Percentiles rank a stretch among this genome's conserved stretches.
Conservation (phyloP, 2,113 vertebrate species). For the Ornithorhynchus anatinus region DNA sequence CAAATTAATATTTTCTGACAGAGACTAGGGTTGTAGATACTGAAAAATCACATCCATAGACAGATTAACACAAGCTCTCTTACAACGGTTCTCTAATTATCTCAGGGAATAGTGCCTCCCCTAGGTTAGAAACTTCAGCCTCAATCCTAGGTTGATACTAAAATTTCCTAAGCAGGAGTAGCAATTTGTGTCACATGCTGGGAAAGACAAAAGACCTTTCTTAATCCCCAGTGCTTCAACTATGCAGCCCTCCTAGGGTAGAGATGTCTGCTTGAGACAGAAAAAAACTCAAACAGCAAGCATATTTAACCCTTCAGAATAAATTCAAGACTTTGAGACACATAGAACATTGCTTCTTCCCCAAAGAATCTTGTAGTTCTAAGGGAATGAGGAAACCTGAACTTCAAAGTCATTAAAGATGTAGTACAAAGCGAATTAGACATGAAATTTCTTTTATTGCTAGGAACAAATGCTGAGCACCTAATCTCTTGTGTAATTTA, state of each 20-base stretch:
- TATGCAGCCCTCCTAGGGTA: neutral
- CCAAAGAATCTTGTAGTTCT: slow-evolving; percentile 23
- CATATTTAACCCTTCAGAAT: slow-evolving; percentile 24
- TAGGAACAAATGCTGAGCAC: slow-evolving; percentile 16
- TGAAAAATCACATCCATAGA: slow-evolving; percentile 38
- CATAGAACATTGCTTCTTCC: neutral
- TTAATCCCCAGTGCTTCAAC: no score
- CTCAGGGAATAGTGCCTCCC: slow-evolving; percentile 39
- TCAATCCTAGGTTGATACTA: neutral
- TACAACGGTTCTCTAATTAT: slow-evolving; percentile 50
- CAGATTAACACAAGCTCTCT: slow-evolving; percentile 49
- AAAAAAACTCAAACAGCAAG: slow-evolving; percentile 35
- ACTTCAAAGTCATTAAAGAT: slow-evolving; percentile 55
- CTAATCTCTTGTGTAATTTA: slow-evolving; percentile 35
- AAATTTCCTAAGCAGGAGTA: slow-evolving; percentile 38
- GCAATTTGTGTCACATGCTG: slow-evolving; percentile 36
- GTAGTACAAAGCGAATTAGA: slow-evolving; percentile 47
- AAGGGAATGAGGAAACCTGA: slow-evolving; percentile 41
- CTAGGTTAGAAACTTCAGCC: slow-evolving; percentile 23
- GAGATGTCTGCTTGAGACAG: neutral
- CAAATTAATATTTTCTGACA: slow-evolving; percentile 8
- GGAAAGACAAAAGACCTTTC: slow-evolving; percentile 7
- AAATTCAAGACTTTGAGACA: slow-evolving; percentile 30
- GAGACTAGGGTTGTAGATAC: slow-evolving; percentile 14
- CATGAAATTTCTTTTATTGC: slow-evolving; percentile 37